A percentile compares a stretch with the other conserved stretches of the same genome.
Evolutionary conservation across 2,888 invertebrate genomes (phyloP).

Genomic region (Neoascia interrupta): DNA sequence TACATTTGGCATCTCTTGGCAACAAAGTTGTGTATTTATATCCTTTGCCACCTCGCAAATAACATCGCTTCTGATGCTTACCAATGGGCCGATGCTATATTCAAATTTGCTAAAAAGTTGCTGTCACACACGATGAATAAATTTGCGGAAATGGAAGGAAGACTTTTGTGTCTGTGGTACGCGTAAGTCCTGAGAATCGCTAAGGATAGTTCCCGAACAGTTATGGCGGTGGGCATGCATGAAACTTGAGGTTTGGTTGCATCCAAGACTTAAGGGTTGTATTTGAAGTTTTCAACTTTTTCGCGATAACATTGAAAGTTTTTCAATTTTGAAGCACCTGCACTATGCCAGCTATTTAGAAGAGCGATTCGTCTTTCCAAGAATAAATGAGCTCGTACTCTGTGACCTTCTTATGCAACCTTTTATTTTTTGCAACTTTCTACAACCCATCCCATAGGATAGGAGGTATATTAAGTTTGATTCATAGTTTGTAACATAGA

Average conservation of each 20-base stretch:
- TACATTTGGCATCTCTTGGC: conserved; percentile 25
- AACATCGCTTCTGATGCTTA: conserved; percentile 16
- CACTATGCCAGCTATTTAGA: conserved; percentile 1
- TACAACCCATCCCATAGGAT: no score
- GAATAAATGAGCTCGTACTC: no score
- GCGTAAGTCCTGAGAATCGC: conserved; percentile 18
- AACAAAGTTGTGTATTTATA: conserved; percentile 56
- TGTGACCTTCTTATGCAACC: no score
- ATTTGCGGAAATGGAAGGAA: conserved; percentile 23
- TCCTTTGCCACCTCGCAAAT: conserved; percentile 5
- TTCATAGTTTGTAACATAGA: no score
- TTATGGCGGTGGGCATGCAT: conserved; percentile 1
- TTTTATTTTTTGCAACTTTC: no score
- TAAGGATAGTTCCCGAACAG: conserved; percentile 35
- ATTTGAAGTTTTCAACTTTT: conserved; percentile 24
- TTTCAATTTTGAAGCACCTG: conserved; percentile 43
- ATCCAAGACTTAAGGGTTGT: not conserved
- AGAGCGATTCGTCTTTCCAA: no score
- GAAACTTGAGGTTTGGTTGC: conserved; percentile 22
- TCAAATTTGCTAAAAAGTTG: conserved; percentile 56
- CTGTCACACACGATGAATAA: conserved; percentile 31
- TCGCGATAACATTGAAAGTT: conserved; percentile 46
- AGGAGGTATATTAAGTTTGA: no score
- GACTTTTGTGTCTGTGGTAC: conserved; percentile 1
- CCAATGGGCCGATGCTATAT: conserved; percentile 41